These are phyloP conservation scores for Neotragus pygmaeus DNA, from an alignment of 2,113 vertebrate species.

Conservation along the genomic window DNA sequence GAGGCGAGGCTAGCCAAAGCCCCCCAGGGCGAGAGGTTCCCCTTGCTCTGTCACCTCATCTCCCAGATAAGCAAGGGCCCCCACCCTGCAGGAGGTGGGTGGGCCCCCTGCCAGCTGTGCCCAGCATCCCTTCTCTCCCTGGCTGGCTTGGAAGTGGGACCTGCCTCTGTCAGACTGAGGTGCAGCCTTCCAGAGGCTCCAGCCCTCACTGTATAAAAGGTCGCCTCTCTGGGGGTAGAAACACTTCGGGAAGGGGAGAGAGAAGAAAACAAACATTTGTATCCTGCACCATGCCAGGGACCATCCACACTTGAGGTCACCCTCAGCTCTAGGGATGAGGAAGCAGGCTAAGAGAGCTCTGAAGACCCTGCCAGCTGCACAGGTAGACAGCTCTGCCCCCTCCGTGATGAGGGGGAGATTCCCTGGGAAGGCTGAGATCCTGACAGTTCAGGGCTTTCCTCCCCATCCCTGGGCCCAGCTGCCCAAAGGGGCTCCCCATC, in stretches of 20 bases:
- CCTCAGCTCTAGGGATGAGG: neutral
- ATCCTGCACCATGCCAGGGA: neutral
- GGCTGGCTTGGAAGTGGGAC: rapidly evolving
- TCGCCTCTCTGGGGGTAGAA: neutral
- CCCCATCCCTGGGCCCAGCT: neutral
- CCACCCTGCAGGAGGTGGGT: neutral
- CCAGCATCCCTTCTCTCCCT: neutral
- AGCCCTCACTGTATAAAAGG: neutral
- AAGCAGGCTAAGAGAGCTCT: neutral
- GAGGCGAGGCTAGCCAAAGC: neutral
- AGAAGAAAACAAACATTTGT: neutral
- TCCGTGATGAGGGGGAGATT: neutral
- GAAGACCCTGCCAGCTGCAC: neutral
- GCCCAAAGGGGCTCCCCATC: neutral
- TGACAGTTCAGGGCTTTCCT: neutral
- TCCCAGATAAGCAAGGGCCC: neutral
- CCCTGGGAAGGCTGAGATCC: neutral
- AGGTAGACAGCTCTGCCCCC: neutral
- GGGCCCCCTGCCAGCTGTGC: neutral
- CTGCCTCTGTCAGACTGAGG: neutral
- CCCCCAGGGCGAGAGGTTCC: neutral
- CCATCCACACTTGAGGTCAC: neutral
- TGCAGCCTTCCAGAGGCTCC: neutral
- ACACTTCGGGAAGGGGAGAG: no score
- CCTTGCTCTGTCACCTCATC: neutral